phyloP scores from a whole-genome alignment of 1,140 invertebrate genomes.

The Lordiphosa mommai region DNA sequence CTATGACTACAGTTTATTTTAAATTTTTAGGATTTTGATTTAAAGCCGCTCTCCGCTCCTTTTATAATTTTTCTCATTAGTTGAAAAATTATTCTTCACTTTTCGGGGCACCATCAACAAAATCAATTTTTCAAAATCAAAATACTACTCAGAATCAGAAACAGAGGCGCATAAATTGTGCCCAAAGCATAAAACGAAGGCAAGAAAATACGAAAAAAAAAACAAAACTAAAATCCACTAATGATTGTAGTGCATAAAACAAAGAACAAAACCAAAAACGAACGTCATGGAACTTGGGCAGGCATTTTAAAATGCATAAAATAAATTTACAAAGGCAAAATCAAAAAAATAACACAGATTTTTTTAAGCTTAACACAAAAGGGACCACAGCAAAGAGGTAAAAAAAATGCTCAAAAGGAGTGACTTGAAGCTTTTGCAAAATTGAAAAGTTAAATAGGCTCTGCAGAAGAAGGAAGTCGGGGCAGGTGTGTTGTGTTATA shows the following conservation, averaged over 20 bases:
- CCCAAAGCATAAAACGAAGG: conserved; percentile 21
- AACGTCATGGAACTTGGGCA: conserved; percentile 37
- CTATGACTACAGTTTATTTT: too few relatives aligned
- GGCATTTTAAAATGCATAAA: conserved; percentile 55
- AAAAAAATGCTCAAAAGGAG: conserved; percentile 2
- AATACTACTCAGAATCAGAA: conserved; percentile 46
- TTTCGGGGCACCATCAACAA: conserved; percentile 60
- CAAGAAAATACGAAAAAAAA: conserved; percentile 37
- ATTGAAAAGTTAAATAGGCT: conserved; percentile 11
- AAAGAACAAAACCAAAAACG: conserved; percentile 1
- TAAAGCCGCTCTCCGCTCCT: too few relatives aligned
- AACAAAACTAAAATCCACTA: conserved; percentile 44
- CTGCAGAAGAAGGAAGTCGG: neutral
- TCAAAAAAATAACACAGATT: too few relatives aligned
- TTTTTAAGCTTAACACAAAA: conserved; percentile 23
- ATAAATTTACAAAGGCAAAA: conserved; percentile 31
- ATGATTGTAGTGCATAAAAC: conserved; percentile 36
- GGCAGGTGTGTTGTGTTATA: conserved; percentile 33
- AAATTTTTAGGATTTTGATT: too few relatives aligned
- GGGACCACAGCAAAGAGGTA: conserved; percentile 34
- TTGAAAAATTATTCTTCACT: neutral
- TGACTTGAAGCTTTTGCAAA: conserved; percentile 23
- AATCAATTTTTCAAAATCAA: conserved; percentile 63
- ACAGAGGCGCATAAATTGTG: conserved; percentile 67
- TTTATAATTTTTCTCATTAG: neutral